Base-by-base conservation (phyloP, 2,888 invertebrate genomes). In the Patella pellucida region DNA sequence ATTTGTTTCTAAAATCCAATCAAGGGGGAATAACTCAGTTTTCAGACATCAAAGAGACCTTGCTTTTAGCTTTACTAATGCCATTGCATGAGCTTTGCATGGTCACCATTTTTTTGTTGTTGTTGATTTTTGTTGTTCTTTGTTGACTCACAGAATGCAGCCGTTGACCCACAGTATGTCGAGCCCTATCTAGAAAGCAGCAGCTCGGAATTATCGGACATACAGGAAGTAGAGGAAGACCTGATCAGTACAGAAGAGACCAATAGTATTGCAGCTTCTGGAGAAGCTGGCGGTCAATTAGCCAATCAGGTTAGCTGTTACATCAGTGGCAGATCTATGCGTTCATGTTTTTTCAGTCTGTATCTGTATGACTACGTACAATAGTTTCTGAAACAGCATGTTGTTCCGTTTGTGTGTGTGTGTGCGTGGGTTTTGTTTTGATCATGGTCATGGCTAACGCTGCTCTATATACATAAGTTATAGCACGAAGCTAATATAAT, bases 211-310 rank as follows among this genome's bases (percentile, higher is more conserved):
- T 88, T 92, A 72, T 92, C 92, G 52, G 92, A 92, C 85, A 92
- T 92, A 78, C 91, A 90, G 54, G 92, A 92, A 84, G 92, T 91
- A 80, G 91, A 90, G 72, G 92, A 92, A 83, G 91, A 90, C 71
- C 85, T 85, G 56, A 82, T 86, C 73, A 83, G 82, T 78, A 79
- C 78, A 69, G 81, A 81, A 68, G 81, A 80, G 69, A 71, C 82
- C 79, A 79, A 80, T 80, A 79, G 79, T 67, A 81, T 73, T 51
- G 69, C 78, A 75, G 72, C 54, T 77, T 23, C 62, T 62, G 62
- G 62, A 23, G 62, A 62, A 62, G 23, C 23, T 62, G 62, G 62
- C 62, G 62, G 19, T 62, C 62, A 74, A 51, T 51, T 54, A 50
- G 69, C 71, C 75, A 71, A 72, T 75, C 75, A 75, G 75, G 75